Evolutionary conservation across 2,113 vertebrate species (phyloP), one percentile per base, ranked within the genome.

Genomic region (Tyto alba): DNA sequence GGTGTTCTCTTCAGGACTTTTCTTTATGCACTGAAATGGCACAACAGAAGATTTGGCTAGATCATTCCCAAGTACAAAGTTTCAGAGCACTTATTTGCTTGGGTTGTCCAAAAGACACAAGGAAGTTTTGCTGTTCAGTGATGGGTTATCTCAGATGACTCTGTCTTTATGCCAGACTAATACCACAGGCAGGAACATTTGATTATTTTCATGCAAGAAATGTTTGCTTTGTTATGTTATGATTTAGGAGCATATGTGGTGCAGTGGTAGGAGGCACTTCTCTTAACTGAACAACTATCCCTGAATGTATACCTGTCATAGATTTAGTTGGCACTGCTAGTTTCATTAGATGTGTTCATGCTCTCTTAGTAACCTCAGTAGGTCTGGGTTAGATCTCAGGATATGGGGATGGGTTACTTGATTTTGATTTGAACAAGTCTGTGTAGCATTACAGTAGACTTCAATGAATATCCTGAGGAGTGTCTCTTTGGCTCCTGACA

Each of bases 341-440:
- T 16, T 19, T 26, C 34, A 57, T 25, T 16, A 53, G 57, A 23
- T 41, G 36, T 1, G 0, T 40, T 68, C 45, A 3, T 1, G 2
- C 12, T 53, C 62, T 84, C 29, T 38, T 53, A 2, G 43, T 48
- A 69, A 48, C n/a, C n/a, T 79, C 26, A n/a, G 20, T 19, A 16
- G 4, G 32, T 25, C 50, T 75, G 29, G 18, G 40, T 32, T 14
- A 27, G 23, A 12, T 26, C 16, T 74, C 18, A 56, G 34, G 36
- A 34, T 47, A 64, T 30, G 41, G 7, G 10, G 18, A 18, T 69
- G 34, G 3, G 5, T 68, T 43, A 30, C 27, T 4, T 18, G 11
- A n/a, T 7, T 72, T 80, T 26, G 23, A 66, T 76, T 77, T 40
- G 2, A 12, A 8, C 21, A n/a, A 57, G 32, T 59, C 38, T 40